Percentiles rank a stretch among this genome's conserved stretches.
Conservation (phyloP, 2,797 vertebrate genomes). For the Alcedo quadribrachys region DNA sequence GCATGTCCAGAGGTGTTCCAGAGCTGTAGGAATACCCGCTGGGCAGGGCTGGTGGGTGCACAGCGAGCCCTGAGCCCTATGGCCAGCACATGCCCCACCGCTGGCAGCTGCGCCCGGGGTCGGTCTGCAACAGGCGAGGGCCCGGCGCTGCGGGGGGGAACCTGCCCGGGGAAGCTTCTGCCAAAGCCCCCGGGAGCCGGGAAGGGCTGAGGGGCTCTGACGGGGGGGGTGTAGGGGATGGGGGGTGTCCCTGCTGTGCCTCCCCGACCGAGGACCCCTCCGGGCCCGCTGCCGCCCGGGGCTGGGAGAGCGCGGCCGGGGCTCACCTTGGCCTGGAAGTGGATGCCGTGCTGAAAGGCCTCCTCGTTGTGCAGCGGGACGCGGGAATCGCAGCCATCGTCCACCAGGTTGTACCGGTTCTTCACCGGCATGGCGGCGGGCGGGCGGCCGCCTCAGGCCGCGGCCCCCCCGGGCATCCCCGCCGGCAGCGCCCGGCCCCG, state of each 20-base stretch:
- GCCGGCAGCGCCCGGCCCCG: neutral
- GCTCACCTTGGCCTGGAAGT: conserved; percentile 92
- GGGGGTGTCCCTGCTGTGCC: neutral
- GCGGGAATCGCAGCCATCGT: conserved; percentile 88
- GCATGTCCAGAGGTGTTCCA: neutral
- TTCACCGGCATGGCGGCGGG: conserved; percentile 82
- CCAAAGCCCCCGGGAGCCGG: neutral
- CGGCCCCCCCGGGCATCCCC: neutral
- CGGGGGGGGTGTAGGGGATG: too few species aligned
- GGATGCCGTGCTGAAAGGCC: conserved; percentile 90
- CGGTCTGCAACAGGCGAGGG: neutral
- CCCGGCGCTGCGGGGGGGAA: neutral
- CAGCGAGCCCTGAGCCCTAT: neutral
- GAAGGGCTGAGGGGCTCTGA: neutral
- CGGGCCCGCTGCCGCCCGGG: neutral
- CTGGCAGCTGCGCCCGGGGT: neutral
- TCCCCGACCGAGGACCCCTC: neutral
- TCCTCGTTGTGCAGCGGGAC: conserved; percentile 91
- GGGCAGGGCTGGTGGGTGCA: neutral
- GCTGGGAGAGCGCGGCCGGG: neutral
- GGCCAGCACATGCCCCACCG: neutral
- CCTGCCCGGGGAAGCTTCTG: neutral
- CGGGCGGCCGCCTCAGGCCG: neutral
- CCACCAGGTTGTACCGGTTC: conserved; percentile 94
- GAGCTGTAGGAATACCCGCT: accelerated